Conservation (phyloP, 2,797 vertebrate genomes). For the Vespertilio murinus region DNA sequence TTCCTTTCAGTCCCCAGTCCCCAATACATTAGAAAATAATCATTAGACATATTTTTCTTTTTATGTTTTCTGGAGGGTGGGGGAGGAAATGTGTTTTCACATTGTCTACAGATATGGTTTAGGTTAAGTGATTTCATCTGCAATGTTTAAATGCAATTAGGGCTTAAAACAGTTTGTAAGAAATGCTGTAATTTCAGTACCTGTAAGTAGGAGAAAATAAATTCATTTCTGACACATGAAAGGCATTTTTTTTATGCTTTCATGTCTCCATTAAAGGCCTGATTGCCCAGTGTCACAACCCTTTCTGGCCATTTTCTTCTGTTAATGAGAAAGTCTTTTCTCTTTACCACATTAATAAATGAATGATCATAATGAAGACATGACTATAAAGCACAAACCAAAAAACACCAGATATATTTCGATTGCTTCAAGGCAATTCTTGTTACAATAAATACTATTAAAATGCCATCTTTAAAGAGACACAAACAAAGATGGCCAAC, state of each 20-base stretch:
- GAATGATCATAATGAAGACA: slow-evolving; percentile 51
- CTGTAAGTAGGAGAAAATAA: slow-evolving; percentile 29
- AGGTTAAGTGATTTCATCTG: slow-evolving; percentile 56
- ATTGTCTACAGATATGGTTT: slow-evolving; percentile 46
- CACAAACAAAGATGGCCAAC: background rate
- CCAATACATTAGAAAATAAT: slow-evolving; percentile 44
- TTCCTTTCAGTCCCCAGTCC: slow-evolving; percentile 1
- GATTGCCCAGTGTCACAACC: slow-evolving; percentile 46
- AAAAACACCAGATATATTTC: slow-evolving; percentile 47
- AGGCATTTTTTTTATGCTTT: slow-evolving; percentile 17
- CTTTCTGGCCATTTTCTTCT: slow-evolving; percentile 19
- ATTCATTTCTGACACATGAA: slow-evolving; percentile 33
- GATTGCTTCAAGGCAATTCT: slow-evolving; percentile 38
- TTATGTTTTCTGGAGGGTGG: slow-evolving; percentile 16
- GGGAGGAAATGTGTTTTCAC: slow-evolving; percentile 49
- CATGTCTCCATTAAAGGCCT: slow-evolving; percentile 45
- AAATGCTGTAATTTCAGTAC: slow-evolving; percentile 62
- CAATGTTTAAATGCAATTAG: slow-evolving; percentile 60
- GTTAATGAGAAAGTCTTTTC: slow-evolving; percentile 52
- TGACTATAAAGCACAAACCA: slow-evolving; percentile 40
- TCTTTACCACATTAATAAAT: slow-evolving; percentile 67
- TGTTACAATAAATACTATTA: slow-evolving; percentile 38
- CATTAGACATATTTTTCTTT: slow-evolving; percentile 50
- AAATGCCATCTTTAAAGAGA: slow-evolving; percentile 8
- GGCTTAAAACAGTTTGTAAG: slow-evolving; percentile 37